Evolutionary conservation across 2,797 vertebrate species (phyloP).

Genomic region (Enteromius viviparus): DNA sequence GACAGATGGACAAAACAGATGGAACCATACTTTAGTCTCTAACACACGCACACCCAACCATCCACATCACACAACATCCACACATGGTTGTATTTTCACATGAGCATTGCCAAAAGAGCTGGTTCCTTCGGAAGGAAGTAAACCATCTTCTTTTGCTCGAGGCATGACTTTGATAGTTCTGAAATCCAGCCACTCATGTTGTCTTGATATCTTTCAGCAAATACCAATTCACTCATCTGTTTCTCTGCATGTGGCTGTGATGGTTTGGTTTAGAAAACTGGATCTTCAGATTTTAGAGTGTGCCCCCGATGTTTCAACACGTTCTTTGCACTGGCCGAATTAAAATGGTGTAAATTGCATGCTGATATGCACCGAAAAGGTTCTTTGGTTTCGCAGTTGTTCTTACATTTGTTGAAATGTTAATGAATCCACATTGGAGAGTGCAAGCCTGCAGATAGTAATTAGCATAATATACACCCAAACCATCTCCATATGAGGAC

Average conservation of each 20-base stretch:
- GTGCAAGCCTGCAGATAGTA: not conserved
- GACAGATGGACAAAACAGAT: slow-evolving; percentile 68
- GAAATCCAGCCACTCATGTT: slow-evolving; percentile 44
- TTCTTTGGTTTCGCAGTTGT: not conserved
- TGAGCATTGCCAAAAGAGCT: slow-evolving; percentile 41
- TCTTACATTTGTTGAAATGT: not conserved
- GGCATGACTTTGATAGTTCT: slow-evolving; percentile 49
- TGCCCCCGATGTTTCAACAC: not conserved
- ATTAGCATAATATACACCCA: not conserved
- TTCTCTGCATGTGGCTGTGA: slow-evolving; percentile 24
- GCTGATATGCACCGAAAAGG: not conserved
- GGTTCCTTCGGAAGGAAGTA: slow-evolving; percentile 51
- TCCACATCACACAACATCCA: slow-evolving; percentile 46
- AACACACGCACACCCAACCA: slow-evolving; percentile 38
- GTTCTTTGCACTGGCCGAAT: not conserved
- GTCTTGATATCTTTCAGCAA: slow-evolving; percentile 45
- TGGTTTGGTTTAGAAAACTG: slow-evolving; percentile 21
- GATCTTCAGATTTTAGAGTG: slow-evolving; percentile 13
- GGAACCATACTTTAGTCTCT: slow-evolving; percentile 39
- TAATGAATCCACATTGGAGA: not conserved
- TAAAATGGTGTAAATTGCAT: not conserved
- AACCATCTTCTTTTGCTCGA: slow-evolving; percentile 46
- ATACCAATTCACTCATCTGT: slow-evolving; percentile 34
- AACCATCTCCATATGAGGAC: not conserved
- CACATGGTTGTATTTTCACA: slow-evolving; percentile 50